Conservation (phyloP, 2,888 invertebrate genomes). For the Parochlus steinenii region DNA sequence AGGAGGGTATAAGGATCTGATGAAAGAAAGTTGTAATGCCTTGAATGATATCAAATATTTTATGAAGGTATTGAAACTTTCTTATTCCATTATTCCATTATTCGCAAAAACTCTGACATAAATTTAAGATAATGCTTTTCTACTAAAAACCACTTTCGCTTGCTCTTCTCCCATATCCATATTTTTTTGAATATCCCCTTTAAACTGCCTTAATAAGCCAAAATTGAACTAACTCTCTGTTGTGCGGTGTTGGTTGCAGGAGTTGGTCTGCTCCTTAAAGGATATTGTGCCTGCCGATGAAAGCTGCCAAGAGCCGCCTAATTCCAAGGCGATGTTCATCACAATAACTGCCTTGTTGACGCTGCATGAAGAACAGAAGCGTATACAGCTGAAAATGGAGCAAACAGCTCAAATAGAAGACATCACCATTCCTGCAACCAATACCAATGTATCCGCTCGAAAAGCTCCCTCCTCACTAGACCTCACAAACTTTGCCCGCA, state of each 20-base stretch:
- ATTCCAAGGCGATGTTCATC: slow-evolving; percentile 25
- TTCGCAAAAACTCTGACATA: not conserved
- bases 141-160: not conserved
- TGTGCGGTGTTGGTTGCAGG: slow-evolving; percentile 45
- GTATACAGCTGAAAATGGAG: slow-evolving; percentile 29
- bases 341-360: slow-evolving; percentile 27
- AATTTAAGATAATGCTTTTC: not conserved
- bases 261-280: slow-evolving; percentile 44
- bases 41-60: not conserved
- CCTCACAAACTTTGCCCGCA: slow-evolving; percentile 9
- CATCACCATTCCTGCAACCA: slow-evolving; percentile 17
- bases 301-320: slow-evolving; percentile 19
- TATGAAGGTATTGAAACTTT: not conserved
- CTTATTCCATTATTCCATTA: not conserved
- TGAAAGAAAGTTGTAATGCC: too few species aligned
- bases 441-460: not conserved
- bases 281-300: slow-evolving; percentile 33
- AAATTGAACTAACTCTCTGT: slow-evolving; percentile 20
- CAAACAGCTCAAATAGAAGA: too few species aligned
- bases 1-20: too few species aligned
- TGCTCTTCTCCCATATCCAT: not conserved
- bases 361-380: slow-evolving; percentile 31
- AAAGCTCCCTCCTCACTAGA: slow-evolving; percentile 13
- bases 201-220: not conserved
- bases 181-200: not conserved